Conservation (phyloP, 2,797 vertebrate genomes). For the Poeciliopsis infans region DNA sequence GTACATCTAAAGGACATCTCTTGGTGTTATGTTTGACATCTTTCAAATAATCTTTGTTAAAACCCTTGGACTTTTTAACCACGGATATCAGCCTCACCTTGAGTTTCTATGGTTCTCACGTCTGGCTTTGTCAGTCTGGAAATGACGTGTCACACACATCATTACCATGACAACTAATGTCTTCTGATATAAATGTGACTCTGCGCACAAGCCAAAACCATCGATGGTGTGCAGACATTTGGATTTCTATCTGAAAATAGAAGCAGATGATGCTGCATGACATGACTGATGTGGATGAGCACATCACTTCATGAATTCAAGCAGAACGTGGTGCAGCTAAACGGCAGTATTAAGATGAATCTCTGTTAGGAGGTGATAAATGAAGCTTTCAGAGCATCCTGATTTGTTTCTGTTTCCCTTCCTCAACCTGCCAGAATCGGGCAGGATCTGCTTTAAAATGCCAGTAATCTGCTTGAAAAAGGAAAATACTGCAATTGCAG, state of each 20-base stretch:
- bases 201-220: constrained; percentile 39
- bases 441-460: constrained; percentile 41
- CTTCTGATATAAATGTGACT: constrained; percentile 35
- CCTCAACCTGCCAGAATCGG: constrained; percentile 54
- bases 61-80: constrained; percentile 15
- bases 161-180: constrained; percentile 51
- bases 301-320: constrained; percentile 33
- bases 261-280: constrained; percentile 30
- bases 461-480: constrained; percentile 57
- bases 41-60: constrained; percentile 18
- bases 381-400: constrained; percentile 49
- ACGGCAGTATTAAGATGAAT: constrained; percentile 52
- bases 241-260: constrained; percentile 31
- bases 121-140: constrained; percentile 28
- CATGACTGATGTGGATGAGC: constrained; percentile 13
- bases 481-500: constrained; percentile 37
- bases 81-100: constrained; percentile 20
- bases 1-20: constrained; percentile 5
- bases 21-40: not conserved
- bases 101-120: constrained; percentile 28
- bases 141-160: constrained; percentile 51
- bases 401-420: constrained; percentile 52
- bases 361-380: constrained; percentile 62
- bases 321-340: constrained; percentile 38
- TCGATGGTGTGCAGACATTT: constrained; percentile 37